Base-by-base conservation (phyloP, 2,888 invertebrate genomes). In the Folsomia manolachei region DNA sequence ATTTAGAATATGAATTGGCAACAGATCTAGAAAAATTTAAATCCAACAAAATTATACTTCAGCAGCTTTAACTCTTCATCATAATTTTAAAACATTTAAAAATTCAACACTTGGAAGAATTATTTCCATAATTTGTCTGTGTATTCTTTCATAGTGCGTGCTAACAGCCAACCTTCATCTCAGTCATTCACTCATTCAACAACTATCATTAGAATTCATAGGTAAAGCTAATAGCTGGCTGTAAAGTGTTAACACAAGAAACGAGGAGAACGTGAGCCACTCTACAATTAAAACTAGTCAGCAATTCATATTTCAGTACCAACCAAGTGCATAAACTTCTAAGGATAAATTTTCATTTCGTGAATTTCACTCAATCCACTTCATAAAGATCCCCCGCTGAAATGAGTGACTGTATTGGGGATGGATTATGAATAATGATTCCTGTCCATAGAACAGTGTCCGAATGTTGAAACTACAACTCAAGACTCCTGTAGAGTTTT, bases 241-340 rank as follows among this genome's bases (percentile, higher is more conserved):
- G n/a, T n/a, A 39, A 56, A 56, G 56, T 56, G 56, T 56, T 56
- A 56, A 56, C 56, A 56, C 4, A 56, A n/a, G n/a, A 21, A 56
- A 56, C 56, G 56, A 19, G 56, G 21, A 56, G 56, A 56, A 56
- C 56, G 56, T 56, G 56, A 56, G 56, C 56, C 56, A 56, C 56
- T 56, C 19, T 56, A 19, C 21, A 56, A 56, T 56, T 56, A 56
- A 39, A 39, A 56, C 11, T 21, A 56, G 18, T 56, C 56, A 56
- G 56, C 56, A 56, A 56, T 56, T 56, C 56, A 56, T 56, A 56
- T 19, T 56, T 56, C 18, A 19, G 56, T 11, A 11, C 18, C 18
- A 18, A 9, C 18, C 9, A 51, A 11, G 9, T 51, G 9, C 51
- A 18, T 51, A 18, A 51, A 56, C 4, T 56, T 56, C 11, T 7